phyloP scores from a whole-genome alignment of 2,113 vertebrate species.

The Pan paniscus region DNA sequence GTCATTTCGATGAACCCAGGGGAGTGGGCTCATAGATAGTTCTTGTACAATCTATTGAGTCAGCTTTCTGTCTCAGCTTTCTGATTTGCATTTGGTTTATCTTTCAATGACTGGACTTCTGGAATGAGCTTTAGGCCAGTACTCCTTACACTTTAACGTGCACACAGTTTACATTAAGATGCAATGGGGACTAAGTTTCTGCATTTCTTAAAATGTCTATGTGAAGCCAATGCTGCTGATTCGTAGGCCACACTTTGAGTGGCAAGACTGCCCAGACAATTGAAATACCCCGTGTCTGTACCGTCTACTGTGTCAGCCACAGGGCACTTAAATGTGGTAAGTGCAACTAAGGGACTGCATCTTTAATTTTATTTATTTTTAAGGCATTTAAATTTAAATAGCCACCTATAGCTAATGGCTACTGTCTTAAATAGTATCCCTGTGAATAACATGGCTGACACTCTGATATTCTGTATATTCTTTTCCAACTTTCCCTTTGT shows the following conservation, averaged over 20 bases:
- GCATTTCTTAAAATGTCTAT: not conserved
- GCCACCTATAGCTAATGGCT: not conserved
- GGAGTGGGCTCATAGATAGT: not conserved
- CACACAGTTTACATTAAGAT: not conserved
- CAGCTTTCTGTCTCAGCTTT: not conserved
- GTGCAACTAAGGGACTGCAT: not conserved
- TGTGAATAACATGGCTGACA: not conserved
- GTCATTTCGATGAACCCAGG: not conserved
- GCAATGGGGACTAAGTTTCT: rapidly evolving
- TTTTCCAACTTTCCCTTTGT: not conserved
- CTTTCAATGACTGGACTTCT: not conserved
- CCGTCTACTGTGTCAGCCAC: no score
- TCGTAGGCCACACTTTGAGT: not conserved
- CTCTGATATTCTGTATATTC: not conserved
- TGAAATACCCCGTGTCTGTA: not conserved
- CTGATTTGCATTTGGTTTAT: not conserved
- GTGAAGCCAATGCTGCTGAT: not conserved
- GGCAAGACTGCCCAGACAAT: not conserved
- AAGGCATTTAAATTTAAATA: not conserved
- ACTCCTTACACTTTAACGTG: not conserved
- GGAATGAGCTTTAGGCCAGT: not conserved
- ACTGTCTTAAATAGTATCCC: not conserved
- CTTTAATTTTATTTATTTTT: not conserved
- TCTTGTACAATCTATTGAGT: not conserved
- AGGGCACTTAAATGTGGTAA: not conserved